A percentile compares a stretch with the other conserved stretches of the same genome.
These are phyloP conservation scores for Mythimna ferrago DNA, from an alignment of 2,888 invertebrate genomes.

Conservation along the genomic window DNA sequence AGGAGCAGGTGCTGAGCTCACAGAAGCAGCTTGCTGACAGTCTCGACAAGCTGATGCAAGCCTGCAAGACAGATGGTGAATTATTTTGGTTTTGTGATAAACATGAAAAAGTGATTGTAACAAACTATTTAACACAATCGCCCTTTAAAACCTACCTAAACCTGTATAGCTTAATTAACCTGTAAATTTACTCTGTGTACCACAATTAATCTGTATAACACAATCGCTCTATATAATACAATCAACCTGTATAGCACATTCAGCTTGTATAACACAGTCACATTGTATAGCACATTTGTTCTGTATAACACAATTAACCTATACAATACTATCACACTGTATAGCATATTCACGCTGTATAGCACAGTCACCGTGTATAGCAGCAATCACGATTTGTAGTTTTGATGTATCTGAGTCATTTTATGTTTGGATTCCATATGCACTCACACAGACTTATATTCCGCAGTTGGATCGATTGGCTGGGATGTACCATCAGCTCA, in stretches of 20 bases:
- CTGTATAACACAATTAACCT: too few relatives aligned
- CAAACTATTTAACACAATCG: not conserved
- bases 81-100: not conserved
- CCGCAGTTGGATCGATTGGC: not conserved
- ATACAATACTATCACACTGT: too few relatives aligned
- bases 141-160: not conserved
- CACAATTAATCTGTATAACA: not conserved
- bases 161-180: too few relatives aligned
- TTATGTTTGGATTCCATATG: not conserved
- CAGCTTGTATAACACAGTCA: too few relatives aligned
- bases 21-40: conserved; percentile 52
- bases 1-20: conserved; percentile 18
- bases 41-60: conserved; percentile 62
- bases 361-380: too few relatives aligned
- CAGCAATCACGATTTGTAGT: not conserved
- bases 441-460: not conserved
- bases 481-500: not conserved
- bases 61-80: conserved; percentile 51
- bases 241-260: too few relatives aligned
- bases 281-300: too few relatives aligned
- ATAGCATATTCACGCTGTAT: too few relatives aligned
- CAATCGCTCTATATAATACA: too few relatives aligned
- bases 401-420: too few relatives aligned
- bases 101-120: not conserved
- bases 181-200: too few relatives aligned